A percentile compares a stretch with the other conserved stretches of the same genome.
These are phyloP conservation scores for Pipa parva DNA, from an alignment of 2,113 vertebrate species.

Conservation along the genomic window DNA sequence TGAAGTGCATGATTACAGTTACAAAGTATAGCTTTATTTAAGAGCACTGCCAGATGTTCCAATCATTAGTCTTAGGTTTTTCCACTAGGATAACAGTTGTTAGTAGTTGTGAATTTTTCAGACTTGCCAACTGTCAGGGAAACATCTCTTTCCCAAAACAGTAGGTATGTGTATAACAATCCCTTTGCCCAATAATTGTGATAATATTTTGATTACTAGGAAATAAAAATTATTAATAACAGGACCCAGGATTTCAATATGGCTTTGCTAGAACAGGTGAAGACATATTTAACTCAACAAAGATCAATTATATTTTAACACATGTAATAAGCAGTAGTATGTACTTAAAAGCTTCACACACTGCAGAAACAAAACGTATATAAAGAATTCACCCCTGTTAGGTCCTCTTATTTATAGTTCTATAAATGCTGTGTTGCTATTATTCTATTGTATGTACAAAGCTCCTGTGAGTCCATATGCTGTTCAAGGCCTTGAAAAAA, in stretches of 20 bases:
- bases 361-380: too few species aligned
- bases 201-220: conserved; percentile 6
- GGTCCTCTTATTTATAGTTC: too few species aligned
- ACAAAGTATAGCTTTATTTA: conserved; percentile 54
- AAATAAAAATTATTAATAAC: neutral
- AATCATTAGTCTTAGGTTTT: conserved; percentile 54
- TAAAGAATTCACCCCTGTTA: too few species aligned
- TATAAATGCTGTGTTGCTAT: too few species aligned
- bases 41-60: conserved; percentile 57
- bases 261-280: neutral
- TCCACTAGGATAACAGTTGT: conserved; percentile 55
- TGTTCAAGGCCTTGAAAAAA: too few species aligned
- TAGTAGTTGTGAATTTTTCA: conserved; percentile 50
- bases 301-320: neutral
- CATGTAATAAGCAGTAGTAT: too few species aligned
- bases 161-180: conserved; percentile 29
- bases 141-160: conserved; percentile 49
- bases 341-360: too few species aligned
- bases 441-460: too few species aligned
- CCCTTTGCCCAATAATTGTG: neutral
- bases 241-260: neutral
- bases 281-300: neutral
- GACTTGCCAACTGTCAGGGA: conserved; percentile 51
- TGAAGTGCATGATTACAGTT: conserved; percentile 50
- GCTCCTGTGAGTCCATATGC: too few species aligned